Conservation (phyloP, 2,797 vertebrate genomes). For the Craterocephalus amniculus region DNA sequence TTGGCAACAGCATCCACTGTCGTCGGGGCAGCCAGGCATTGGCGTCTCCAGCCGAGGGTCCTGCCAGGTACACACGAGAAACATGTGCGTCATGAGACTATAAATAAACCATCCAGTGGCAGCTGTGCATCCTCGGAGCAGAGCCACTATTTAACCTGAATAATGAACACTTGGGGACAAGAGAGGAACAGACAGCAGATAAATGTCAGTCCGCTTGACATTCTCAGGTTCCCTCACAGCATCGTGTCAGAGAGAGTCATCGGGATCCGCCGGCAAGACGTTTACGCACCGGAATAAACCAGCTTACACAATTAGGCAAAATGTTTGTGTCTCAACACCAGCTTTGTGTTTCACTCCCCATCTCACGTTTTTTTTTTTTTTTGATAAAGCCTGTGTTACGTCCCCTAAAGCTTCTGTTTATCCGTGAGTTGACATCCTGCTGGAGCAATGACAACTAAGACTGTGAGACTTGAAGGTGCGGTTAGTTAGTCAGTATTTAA, state of each 20-base stretch:
- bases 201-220: conserved; percentile 64
- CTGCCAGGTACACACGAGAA: conserved; percentile 63
- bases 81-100: conserved; percentile 77
- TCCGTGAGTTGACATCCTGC: conserved; percentile 57
- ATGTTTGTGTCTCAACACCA: background rate
- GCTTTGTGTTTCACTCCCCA: background rate
- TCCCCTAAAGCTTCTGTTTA: conserved; percentile 38
- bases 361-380: conserved; percentile 6
- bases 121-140: conserved; percentile 65
- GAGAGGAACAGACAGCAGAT: conserved; percentile 53
- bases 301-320: background rate
- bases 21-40: conserved; percentile 62
- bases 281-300: conserved; percentile 23
- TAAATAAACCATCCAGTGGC: conserved; percentile 75
- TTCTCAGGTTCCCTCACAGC: conserved; percentile 66
- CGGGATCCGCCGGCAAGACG: conserved; percentile 2
- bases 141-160: conserved; percentile 60
- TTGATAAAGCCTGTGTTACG: background rate
- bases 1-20: conserved; percentile 74
- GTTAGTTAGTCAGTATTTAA: conserved; percentile 71
- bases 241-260: conserved; percentile 11
- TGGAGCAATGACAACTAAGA: conserved; percentile 48
- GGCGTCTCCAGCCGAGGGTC: conserved; percentile 59
- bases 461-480: conserved; percentile 78
- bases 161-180: conserved; percentile 53